Conservation (phyloP, 2,797 vertebrate species). For the Clarias fuscus region DNA sequence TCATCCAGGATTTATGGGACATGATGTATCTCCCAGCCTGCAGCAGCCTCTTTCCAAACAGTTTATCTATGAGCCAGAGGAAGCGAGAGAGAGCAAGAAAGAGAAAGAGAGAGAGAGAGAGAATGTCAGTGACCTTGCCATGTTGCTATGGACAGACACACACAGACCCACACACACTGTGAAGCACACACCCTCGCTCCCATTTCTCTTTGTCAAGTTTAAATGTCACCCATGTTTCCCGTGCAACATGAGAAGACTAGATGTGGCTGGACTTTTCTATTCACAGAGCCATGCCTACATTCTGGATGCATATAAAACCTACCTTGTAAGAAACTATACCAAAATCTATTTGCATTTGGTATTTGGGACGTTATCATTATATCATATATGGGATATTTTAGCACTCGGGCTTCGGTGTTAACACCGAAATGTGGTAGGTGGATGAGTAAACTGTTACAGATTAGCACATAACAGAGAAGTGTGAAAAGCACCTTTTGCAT, state of each 20-base stretch:
- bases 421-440: conserved; percentile 26
- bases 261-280: conserved; percentile 51
- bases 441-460: conserved; percentile 32
- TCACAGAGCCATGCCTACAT: conserved; percentile 54
- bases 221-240: conserved; percentile 67
- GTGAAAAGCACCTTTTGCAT: conserved; percentile 35
- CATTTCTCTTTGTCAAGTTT: conserved; percentile 57
- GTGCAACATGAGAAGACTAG: conserved; percentile 63
- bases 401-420: conserved; percentile 9
- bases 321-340: background rate
- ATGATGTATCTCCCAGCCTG: conserved; percentile 96
- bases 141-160: conserved; percentile 49
- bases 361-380: conserved; percentile 20
- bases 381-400: conserved; percentile 31
- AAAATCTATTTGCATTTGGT: conserved; percentile 13
- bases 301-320: conserved; percentile 40
- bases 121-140: conserved; percentile 41
- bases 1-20: conserved; percentile 99
- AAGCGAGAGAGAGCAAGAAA: conserved; percentile 18
- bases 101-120: background rate
- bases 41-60: conserved; percentile 93
- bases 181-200: conserved; percentile 32
- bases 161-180: conserved; percentile 30
- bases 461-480: conserved; percentile 29
- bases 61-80: conserved; percentile 80